Base-by-base conservation (phyloP, 2,797 vertebrate genomes). In the Hyperoplus immaculatus region DNA sequence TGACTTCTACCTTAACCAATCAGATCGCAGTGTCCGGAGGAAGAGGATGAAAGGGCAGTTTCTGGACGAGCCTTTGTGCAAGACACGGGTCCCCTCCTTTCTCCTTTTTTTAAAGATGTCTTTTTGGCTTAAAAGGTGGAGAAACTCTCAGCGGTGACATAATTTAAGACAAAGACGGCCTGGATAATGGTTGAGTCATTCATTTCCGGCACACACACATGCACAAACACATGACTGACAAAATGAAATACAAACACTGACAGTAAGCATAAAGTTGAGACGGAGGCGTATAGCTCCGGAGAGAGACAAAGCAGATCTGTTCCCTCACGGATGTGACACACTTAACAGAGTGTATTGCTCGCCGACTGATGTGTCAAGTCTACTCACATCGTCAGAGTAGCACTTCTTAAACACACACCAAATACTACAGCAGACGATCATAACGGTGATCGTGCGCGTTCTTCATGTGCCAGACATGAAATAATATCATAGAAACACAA, bases 61-160 rank as follows among this genome's bases (percentile, higher is more conserved):
- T 80, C 72, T 72, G 41, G 59, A 64, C 2, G 29, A 62, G 63
- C 64, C 69, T 85, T 50, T 53, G n/a, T 53, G n/a, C n/a, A 75
- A 80, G 42, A 80, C 70, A 81, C 49, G 8, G 53, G 18, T 89
- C 67, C 89, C 82, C 71, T 69, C 85, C 75, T 81, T 85, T 74
- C 77, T 81, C 77, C 73, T 77, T 79, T 77, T 70, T 84, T 88
- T 83, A 87, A 87, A 87, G 75, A 82, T 65, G 67, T 64, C 60
- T 49, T 41, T 59, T 43, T 43, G 73, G 73, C 80, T 57, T 60
- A 84, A 87, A 70, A 84, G 64, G 74, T 75, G 68, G 41, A 84
- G 53, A 83, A 81, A 76, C 43, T 71, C 72, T 82, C 64, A 73
- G 63, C 13, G 10, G 46, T 73, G 77, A 69, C 69, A 29, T 67